Evolutionary conservation across 2,888 invertebrate species (phyloP).

Genomic region (Fissipunctia ypsillon): DNA sequence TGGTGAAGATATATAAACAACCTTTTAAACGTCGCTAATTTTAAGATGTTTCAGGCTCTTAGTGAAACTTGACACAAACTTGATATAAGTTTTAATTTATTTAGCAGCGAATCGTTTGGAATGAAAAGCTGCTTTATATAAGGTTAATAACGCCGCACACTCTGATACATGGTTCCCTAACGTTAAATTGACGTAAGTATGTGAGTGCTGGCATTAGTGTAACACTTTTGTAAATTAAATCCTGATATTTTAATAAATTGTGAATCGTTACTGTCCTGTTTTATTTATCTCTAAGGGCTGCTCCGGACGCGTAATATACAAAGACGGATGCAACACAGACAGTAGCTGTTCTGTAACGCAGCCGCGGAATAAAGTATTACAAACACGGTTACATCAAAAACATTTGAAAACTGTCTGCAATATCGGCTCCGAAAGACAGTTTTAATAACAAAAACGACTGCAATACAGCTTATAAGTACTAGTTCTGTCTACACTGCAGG

Average conservation of each 20-base stretch:
- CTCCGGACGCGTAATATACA: no score
- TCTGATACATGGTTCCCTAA: not conserved
- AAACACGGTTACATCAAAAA: no score
- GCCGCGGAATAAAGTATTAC: no score
- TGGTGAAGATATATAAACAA: not conserved
- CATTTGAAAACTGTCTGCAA: no score
- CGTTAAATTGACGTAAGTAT: not conserved
- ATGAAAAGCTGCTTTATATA: constrained; percentile 38
- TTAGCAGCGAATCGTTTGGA: constrained; percentile 39
- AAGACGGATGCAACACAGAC: no score
- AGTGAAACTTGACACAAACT: constrained; percentile 60
- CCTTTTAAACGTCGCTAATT: constrained; percentile 18
- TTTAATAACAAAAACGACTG: no score
- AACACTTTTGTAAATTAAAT: constrained; percentile 38
- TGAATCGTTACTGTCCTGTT: constrained; percentile 38
- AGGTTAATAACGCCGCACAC: constrained; percentile 28
- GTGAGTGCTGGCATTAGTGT: constrained; percentile 10
- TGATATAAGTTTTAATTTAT: constrained; percentile 63
- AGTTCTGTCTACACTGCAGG: no score
- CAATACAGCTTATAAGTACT: no score
- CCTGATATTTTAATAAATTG: constrained; percentile 54
- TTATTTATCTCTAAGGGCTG: not conserved
- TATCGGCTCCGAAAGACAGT: no score
- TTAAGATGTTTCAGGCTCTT: constrained; percentile 48
- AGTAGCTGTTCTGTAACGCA: no score